Percentiles rank a stretch among this genome's conserved stretches.
phyloP scores from a whole-genome alignment of 2,113 vertebrate genomes.

The Cygnus buccinator region DNA sequence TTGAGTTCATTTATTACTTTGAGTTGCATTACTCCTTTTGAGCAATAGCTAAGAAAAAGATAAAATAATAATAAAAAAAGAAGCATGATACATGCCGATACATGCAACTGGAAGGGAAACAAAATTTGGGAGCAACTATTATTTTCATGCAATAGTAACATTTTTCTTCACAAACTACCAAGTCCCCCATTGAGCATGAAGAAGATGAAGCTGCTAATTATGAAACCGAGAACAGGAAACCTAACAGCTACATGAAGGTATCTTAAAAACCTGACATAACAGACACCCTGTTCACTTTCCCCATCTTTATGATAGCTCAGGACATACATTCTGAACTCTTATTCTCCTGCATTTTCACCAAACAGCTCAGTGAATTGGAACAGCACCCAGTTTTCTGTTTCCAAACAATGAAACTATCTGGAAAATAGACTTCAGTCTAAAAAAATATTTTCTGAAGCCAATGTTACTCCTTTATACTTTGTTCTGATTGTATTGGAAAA shows the following conservation, averaged over 20 bases:
- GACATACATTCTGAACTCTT: background rate
- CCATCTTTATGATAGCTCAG: background rate
- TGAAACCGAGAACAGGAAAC: background rate
- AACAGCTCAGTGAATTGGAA: background rate
- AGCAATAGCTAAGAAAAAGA: background rate
- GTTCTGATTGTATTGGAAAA: background rate
- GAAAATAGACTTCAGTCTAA: background rate
- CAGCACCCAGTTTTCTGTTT: background rate
- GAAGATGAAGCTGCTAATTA: background rate
- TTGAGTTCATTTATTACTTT: background rate
- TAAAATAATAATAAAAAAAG: background rate
- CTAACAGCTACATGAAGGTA: background rate
- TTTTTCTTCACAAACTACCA: background rate
- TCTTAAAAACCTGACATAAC: background rate
- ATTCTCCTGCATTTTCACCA: background rate
- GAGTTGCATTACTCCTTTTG: background rate
- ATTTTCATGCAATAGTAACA: background rate
- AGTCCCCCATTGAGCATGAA: background rate
- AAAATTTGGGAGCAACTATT: background rate
- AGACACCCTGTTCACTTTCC: background rate
- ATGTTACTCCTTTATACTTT: background rate
- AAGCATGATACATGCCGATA: background rate
- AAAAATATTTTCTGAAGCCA: background rate
- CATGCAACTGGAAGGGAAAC: background rate
- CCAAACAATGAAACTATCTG: background rate